These are phyloP conservation scores for Enteromius afrohamiltoni DNA, from an alignment of 2,797 vertebrate genomes.

Conservation along the genomic window DNA sequence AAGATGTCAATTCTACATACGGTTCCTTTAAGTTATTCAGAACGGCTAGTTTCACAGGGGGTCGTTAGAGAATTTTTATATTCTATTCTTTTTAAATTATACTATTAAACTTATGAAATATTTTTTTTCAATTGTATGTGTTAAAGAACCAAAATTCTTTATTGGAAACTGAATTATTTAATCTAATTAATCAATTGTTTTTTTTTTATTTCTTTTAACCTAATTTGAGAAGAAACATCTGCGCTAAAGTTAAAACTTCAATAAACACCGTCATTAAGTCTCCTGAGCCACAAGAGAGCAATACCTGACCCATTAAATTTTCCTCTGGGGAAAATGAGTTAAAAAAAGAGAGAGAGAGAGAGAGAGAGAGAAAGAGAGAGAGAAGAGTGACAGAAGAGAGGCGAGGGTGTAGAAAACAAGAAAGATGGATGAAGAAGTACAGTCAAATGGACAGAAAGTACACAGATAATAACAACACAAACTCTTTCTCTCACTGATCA, in stretches of 20 bases:
- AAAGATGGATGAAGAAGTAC: background rate
- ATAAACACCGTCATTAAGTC: background rate
- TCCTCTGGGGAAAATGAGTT: background rate
- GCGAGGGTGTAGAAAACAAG: background rate
- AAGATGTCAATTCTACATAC: no score
- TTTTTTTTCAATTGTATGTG: background rate
- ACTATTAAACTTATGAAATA: no score
- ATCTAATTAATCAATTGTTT: background rate
- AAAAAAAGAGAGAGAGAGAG: background rate
- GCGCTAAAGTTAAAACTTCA: no score
- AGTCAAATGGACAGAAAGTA: background rate
- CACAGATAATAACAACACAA: background rate
- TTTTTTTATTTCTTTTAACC: background rate
- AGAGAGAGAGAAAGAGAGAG: background rate
- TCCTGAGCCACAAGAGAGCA: constrained; percentile 2
- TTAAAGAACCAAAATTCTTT: background rate
- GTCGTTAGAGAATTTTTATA: no score
- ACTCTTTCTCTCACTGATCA: background rate
- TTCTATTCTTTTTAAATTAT: no score
- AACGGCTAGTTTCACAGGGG: no score
- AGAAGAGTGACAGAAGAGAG: background rate
- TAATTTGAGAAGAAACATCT: background rate
- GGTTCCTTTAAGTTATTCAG: no score
- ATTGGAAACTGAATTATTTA: background rate
- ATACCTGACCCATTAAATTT: background rate